A percentile compares a stretch with the other conserved stretches of the same genome.
These are phyloP conservation scores for Lampris incognitus DNA, from an alignment of 2,113 vertebrate genomes.

Conservation along the genomic window DNA sequence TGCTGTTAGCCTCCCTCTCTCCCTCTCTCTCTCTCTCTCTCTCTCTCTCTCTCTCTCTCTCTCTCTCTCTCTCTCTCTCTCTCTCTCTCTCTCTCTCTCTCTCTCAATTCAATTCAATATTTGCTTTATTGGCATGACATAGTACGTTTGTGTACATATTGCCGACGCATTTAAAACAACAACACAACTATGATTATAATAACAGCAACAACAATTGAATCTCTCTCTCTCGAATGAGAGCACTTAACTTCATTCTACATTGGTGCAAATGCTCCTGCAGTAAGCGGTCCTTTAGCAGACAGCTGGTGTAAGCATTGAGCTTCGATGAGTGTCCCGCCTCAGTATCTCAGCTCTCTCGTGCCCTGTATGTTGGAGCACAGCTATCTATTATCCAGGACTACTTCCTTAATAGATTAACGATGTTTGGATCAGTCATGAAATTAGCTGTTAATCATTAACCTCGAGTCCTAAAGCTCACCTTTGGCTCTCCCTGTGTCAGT, in stretches of 20 bases:
- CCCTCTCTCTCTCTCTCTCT: slow-evolving; percentile 23
- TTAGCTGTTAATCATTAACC: slow-evolving; percentile 6
- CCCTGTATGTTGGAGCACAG: not conserved
- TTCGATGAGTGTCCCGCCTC: not conserved
- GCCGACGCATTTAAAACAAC: too few species aligned
- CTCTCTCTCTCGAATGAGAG: slow-evolving; percentile 8
- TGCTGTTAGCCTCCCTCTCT: not conserved
- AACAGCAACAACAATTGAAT: not conserved
- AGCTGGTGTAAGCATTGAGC: not conserved
- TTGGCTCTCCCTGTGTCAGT: slow-evolving; percentile 20
- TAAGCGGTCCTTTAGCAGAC: not conserved
- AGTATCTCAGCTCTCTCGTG: not conserved
- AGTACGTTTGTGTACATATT: not conserved
- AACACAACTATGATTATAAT: too few species aligned
- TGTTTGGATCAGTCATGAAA: not conserved
- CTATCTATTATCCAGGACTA: slow-evolving; percentile 2
- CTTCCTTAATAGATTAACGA: slow-evolving; percentile 24
- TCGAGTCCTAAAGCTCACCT: not conserved
- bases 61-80: slow-evolving; percentile 25
- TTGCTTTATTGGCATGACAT: too few species aligned
- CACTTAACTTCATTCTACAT: slow-evolving; percentile 14
- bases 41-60: slow-evolving; percentile 11
- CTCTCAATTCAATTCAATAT: not conserved
- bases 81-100: slow-evolving; percentile 26
- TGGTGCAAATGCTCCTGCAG: not conserved